phyloP scores from a whole-genome alignment of 2,888 invertebrate genomes.

The Rhingia rostrata region DNA sequence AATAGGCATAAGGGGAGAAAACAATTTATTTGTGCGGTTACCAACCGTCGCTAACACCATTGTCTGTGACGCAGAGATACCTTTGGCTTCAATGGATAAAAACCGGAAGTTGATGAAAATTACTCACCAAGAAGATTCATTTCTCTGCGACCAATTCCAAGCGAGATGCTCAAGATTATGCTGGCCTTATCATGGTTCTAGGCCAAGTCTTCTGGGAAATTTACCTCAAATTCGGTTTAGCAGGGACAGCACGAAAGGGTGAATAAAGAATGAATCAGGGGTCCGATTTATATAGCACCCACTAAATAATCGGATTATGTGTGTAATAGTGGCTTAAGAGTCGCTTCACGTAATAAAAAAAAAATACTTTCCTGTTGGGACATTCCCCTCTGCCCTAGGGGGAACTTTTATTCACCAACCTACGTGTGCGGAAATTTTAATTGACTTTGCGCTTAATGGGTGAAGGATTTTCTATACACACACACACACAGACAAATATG shows the following conservation, averaged over 20 bases:
- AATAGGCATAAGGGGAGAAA: neutral
- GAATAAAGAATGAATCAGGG: neutral
- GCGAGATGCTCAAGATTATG: too few relatives aligned
- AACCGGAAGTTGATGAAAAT: conserved; percentile 11
- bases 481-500: neutral
- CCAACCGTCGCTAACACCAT: conserved; percentile 3
- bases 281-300: neutral
- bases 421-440: neutral
- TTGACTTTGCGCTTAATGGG: conserved; percentile 24
- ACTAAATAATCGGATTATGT: conserved; percentile 29
- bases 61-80: neutral
- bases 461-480: conserved; percentile 1
- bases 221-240: too few relatives aligned
- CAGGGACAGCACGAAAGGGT: too few relatives aligned
- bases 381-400: neutral
- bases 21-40: conserved; percentile 13
- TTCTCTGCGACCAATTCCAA: too few relatives aligned
- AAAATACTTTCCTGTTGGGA: neutral
- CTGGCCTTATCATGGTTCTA: too few relatives aligned
- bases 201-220: too few relatives aligned
- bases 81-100: conserved; percentile 4
- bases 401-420: neutral
- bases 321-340: conserved; percentile 15
- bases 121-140: neutral
- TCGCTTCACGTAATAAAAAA: conserved; percentile 20